Evolutionary conservation across 1,140 invertebrate species (phyloP).

Genomic region (Cheumatopsyche charites): DNA sequence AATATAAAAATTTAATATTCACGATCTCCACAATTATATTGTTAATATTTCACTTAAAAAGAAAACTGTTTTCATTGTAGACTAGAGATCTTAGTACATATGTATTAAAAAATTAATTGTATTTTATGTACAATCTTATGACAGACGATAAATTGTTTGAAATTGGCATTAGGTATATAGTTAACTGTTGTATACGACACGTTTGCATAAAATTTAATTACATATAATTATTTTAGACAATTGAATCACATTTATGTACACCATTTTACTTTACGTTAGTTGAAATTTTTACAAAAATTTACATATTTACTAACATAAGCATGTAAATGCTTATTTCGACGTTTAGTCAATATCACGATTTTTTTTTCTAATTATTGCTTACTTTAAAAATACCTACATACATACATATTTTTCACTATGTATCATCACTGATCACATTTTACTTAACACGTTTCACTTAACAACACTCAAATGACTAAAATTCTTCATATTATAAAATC

Average conservation of each 20-base stretch:
- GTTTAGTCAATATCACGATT: conserved; percentile 7
- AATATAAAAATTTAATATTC: no score
- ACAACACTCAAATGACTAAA: conserved; percentile 8
- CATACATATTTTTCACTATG: not conserved
- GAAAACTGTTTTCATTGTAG: no score
- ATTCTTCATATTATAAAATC: not conserved
- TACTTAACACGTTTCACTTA: not conserved
- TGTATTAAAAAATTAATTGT: no score
- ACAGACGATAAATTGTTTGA: not conserved
- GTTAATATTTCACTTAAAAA: no score
- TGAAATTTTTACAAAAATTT: not conserved
- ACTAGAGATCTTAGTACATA: no score
- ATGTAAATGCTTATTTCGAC: conserved; percentile 1
- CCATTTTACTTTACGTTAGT: not conserved
- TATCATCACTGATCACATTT: not conserved
- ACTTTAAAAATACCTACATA: no score
- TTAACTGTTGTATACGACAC: not conserved
- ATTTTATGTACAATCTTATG: no score
- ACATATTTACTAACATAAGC: not conserved
- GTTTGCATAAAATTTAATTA: not conserved
- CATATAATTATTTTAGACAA: no score
- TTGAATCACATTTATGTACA: no score
- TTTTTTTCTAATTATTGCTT: conserved; percentile 26
- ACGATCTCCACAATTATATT: no score
- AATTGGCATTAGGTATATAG: not conserved